A percentile compares a stretch with the other conserved stretches of the same genome.
Conservation (phyloP, 2,888 invertebrate genomes). For the Hololepta plana region DNA sequence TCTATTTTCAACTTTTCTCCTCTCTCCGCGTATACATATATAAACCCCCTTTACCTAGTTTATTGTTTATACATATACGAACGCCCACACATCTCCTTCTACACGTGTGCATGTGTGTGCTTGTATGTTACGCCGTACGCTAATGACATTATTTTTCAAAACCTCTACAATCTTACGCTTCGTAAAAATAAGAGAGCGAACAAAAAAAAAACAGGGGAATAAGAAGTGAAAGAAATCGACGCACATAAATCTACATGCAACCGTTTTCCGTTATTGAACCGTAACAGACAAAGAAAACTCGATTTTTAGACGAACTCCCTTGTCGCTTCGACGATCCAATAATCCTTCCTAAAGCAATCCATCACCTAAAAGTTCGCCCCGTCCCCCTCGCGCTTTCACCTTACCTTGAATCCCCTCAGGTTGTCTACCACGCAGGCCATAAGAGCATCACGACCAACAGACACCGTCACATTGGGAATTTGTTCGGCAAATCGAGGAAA, state of each 20-base stretch:
- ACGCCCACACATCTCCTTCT: too few relatives aligned
- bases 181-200: too few relatives aligned
- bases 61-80: slow-evolving; percentile 26
- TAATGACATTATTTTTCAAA: slow-evolving; percentile 25
- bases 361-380: slow-evolving; percentile 8
- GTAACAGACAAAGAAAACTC: slow-evolving; percentile 21
- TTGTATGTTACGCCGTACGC: too few relatives aligned
- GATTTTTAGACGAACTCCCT: slow-evolving; percentile 18
- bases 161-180: too few relatives aligned
- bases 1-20: slow-evolving; percentile 22
- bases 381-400: slow-evolving; percentile 8
- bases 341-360: slow-evolving; percentile 20
- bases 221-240: slow-evolving; percentile 11
- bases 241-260: slow-evolving; percentile 15
- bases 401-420: slow-evolving; percentile 69
- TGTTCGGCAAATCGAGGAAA: slow-evolving; percentile 75
- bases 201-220: too few relatives aligned
- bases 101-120: too few relatives aligned
- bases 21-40: slow-evolving; percentile 3
- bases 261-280: too few relatives aligned
- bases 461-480: slow-evolving; percentile 79
- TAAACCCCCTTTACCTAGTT: slow-evolving; percentile 12
- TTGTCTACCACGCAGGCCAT: slow-evolving; percentile 82
- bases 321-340: slow-evolving; percentile 22
- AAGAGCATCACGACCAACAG: slow-evolving; percentile 70